Evolutionary conservation across 2,888 invertebrate species (phyloP), one percentile per base, ranked within the genome.

Genomic region (Hybos culiciformis): DNA sequence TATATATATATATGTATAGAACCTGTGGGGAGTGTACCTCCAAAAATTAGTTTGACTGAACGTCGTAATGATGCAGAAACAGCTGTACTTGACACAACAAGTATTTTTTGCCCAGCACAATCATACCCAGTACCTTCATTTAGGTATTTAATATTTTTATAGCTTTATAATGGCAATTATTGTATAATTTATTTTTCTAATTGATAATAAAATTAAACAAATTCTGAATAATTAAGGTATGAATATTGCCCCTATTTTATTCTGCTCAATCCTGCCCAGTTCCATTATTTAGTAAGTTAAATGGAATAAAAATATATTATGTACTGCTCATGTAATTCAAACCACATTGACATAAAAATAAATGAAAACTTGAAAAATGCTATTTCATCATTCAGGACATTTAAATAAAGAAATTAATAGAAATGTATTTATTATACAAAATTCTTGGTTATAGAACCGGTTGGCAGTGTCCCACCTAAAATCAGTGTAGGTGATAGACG

Each of bases 201-300:
- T 26, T 26, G 26, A 26, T 26, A 12, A 26, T 26, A 23, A 5
- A 23, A 7, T 12, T 26, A 7, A 12, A 26, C 11, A 26, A 26
- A 9, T 12, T n/a, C n/a, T n/a, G n/a, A n/a, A n/a, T n/a, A n/a
- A n/a, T n/a, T n/a, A n/a, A n/a, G n/a, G n/a, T n/a, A n/a, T n/a
- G n/a, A n/a, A n/a, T n/a, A n/a, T n/a, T n/a, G n/a, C n/a, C n/a
- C n/a, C n/a, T 83, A 49, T 67, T 80, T 53, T 83, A 83, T 64
- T 81, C 81, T 45, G 81, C 82, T 17, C 83, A 83, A 64, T 80
- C 79, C 20, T 83, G 75, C 68, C 83, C 83, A 47, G 75, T 80
- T 60, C 81, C 83, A 56, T n/a, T n/a, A n/a, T n/a, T n/a, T n/a
- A n/a, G n/a, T n/a, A n/a, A n/a, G 66, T 74, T 51, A 75, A 77